Evolutionary conservation across 1,140 invertebrate genomes (phyloP).

Genomic region (Pantala flavescens): DNA sequence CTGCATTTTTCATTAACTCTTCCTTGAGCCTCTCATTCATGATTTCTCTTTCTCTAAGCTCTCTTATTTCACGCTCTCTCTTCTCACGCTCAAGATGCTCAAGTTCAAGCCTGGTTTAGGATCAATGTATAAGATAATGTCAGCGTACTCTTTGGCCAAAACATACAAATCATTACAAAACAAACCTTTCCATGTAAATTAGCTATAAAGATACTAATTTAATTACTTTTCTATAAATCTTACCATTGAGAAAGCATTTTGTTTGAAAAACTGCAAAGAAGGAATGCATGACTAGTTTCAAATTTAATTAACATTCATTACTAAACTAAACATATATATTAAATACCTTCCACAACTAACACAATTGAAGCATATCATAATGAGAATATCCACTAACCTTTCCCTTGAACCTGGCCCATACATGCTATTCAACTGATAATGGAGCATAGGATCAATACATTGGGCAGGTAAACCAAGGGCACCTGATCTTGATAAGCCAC

Average conservation of each 20-base stretch:
- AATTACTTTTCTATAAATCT: no score
- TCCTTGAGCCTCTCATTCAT: constrained; percentile 67
- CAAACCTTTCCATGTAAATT: no score
- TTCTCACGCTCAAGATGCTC: constrained; percentile 76
- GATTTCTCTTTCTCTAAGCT: constrained; percentile 71
- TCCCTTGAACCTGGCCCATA: constrained; percentile 65
- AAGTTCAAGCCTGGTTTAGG: constrained; percentile 48
- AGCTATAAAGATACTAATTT: no score
- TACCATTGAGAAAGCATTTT: no score
- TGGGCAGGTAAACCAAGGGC: constrained; percentile 45
- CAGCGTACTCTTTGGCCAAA: not conserved
- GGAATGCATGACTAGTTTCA: no score
- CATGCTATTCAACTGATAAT: constrained; percentile 58
- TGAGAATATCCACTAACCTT: constrained; percentile 34
- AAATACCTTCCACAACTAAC: no score
- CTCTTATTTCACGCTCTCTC: constrained; percentile 69
- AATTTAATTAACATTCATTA: no score
- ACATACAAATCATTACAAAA: no score
- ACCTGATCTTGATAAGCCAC: constrained; percentile 38
- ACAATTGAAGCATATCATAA: not conserved
- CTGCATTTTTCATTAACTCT: constrained; percentile 57
- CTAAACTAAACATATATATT: no score
- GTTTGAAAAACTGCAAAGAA: no score
- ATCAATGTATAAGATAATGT: not conserved
- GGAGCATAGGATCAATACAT: constrained; percentile 63